Evolutionary conservation across 2,888 invertebrate species (phyloP).

Genomic region (Hylaea fasciaria): DNA sequence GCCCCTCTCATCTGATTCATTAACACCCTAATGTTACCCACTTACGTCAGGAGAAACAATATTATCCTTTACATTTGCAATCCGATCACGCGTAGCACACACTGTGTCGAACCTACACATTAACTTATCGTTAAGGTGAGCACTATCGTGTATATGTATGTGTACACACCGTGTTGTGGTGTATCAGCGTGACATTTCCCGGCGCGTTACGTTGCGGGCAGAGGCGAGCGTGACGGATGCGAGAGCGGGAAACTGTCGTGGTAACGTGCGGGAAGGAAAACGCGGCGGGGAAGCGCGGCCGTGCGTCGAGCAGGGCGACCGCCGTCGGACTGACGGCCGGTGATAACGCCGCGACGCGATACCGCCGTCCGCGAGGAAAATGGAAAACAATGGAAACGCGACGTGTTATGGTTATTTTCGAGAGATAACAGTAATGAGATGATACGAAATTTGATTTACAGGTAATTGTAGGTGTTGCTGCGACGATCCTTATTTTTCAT

Average conservation of each 20-base stretch:
- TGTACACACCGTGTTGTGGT: conserved; percentile 71
- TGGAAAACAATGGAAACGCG: conserved; percentile 78
- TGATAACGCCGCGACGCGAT: conserved; percentile 72
- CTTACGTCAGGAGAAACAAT: conserved; percentile 74
- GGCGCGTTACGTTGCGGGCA: conserved; percentile 50
- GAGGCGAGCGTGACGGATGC: conserved; percentile 52
- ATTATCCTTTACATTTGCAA: conserved; percentile 71
- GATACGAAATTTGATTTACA: conserved; percentile 45
- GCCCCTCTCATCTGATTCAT: conserved; percentile 56
- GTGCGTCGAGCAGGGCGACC: conserved; percentile 66
- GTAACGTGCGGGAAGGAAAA: conserved; percentile 59
- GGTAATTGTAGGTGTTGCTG: conserved; percentile 37
- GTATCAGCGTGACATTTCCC: conserved; percentile 74
- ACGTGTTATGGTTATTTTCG: conserved; percentile 58
- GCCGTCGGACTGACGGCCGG: conserved; percentile 68
- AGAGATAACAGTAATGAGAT: conserved; percentile 60
- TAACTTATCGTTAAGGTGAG: conserved; percentile 70
- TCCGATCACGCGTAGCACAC: conserved; percentile 75
- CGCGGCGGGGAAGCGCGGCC: conserved; percentile 50
- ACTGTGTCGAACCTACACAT: conserved; percentile 66
- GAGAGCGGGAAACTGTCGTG: conserved; percentile 62
- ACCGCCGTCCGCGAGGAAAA: conserved; percentile 63
- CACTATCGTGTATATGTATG: conserved; percentile 47
- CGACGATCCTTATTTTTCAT: conserved; percentile 34
- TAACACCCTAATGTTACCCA: conserved; percentile 61